These are phyloP conservation scores for Oscheius sp. DNA, from an alignment of 2,888 invertebrate genomes.

Conservation along the genomic window DNA sequence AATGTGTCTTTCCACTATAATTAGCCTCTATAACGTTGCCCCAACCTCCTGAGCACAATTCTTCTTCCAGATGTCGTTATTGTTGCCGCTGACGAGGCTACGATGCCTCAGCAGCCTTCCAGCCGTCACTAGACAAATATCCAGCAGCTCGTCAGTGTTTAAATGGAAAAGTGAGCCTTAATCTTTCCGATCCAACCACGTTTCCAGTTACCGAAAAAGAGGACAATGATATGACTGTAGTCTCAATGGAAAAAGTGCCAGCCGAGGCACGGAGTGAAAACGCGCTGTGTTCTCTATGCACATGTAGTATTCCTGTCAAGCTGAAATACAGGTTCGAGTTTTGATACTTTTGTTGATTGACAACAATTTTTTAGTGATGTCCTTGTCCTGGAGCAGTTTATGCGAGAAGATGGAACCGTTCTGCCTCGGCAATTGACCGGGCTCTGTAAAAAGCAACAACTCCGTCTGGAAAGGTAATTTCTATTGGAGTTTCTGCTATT, in stretches of 20 bases:
- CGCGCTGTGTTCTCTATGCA: slow-evolving; percentile 62
- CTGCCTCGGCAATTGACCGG: slow-evolving; percentile 73
- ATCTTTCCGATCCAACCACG: no score
- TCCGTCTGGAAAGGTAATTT: slow-evolving; percentile 60
- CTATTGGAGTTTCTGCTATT: neutral
- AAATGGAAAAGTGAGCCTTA: slow-evolving; percentile 36
- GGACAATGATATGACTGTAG: slow-evolving; percentile 39
- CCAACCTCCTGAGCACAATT: no score
- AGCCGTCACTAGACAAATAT: neutral
- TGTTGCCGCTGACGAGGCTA: slow-evolving; percentile 2
- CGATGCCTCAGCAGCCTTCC: slow-evolving; percentile 6
- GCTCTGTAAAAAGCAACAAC: slow-evolving; percentile 68
- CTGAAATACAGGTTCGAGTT: slow-evolving; percentile 57
- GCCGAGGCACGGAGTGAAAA: slow-evolving; percentile 38
- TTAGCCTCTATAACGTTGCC: no score
- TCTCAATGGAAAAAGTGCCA: slow-evolving; percentile 46
- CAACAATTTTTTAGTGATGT: slow-evolving; percentile 69
- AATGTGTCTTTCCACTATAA: no score
- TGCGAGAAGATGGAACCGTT: slow-evolving; percentile 74
- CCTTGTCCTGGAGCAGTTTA: slow-evolving; percentile 74
- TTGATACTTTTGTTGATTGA: neutral
- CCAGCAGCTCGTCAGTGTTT: neutral
- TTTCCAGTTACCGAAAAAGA: slow-evolving; percentile 39
- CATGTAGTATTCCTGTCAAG: slow-evolving; percentile 66
- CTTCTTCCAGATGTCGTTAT: slow-evolving; percentile 10